phyloP scores from a whole-genome alignment of 2,797 vertebrate genomes.

The Acanthornis magna region DNA sequence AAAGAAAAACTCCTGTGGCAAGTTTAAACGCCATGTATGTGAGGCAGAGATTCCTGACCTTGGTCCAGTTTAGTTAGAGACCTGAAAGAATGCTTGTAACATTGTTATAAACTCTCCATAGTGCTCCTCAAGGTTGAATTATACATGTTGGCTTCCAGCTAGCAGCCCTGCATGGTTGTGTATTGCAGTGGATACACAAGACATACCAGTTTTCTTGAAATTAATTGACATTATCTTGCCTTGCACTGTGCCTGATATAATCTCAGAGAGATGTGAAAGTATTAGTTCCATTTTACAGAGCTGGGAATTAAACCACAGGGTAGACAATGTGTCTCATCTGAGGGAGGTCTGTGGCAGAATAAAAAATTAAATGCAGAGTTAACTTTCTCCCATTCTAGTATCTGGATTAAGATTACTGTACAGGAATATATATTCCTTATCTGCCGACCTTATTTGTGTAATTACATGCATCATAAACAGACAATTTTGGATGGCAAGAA shows the following conservation, averaged over 20 bases:
- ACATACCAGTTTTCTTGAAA: conserved; percentile 1
- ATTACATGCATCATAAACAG: not conserved
- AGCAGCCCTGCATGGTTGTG: not conserved
- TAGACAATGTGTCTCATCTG: not conserved
- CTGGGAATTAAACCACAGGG: not conserved
- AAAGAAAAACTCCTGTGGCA: not conserved
- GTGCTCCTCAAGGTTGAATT: not conserved
- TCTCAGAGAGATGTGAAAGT: not conserved
- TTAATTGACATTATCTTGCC: not conserved
- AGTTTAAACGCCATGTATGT: not conserved
- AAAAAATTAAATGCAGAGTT: not conserved
- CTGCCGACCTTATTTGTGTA: not conserved
- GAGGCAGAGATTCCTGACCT: not conserved
- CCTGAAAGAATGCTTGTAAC: not conserved
- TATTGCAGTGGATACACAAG: not conserved
- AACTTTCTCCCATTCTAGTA: not conserved
- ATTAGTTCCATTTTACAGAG: not conserved
- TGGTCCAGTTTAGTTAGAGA: not conserved
- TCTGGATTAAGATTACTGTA: not conserved
- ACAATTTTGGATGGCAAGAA: not conserved
- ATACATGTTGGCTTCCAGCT: not conserved
- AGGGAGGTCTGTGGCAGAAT: not conserved
- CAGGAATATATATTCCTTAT: not conserved
- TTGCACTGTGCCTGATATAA: not conserved
- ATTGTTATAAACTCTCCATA: not conserved